Percentiles rank a stretch among this genome's conserved stretches.
Conservation (phyloP, 1,140 invertebrate species). For the Homalodisca vitripennis region DNA sequence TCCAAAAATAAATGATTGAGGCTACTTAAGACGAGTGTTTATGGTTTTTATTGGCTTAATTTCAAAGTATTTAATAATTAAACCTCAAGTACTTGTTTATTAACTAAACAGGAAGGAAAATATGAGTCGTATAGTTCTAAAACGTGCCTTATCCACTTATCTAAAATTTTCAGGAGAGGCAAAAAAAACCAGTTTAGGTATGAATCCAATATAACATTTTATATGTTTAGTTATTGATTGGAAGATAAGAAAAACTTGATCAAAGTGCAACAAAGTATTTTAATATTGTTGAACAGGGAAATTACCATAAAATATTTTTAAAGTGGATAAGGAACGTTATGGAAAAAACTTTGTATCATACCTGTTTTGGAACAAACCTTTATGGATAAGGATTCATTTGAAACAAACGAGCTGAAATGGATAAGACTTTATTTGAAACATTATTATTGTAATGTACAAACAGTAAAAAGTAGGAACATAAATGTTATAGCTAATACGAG, state of each 20-base stretch:
- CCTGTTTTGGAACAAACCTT: neutral
- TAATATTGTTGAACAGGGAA: neutral
- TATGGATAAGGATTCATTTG: neutral
- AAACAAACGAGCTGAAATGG: neutral
- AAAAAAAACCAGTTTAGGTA: neutral
- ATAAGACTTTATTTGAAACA: neutral
- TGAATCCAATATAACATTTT: neutral
- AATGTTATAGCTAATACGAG: neutral
- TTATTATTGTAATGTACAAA: neutral
- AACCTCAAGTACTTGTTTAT: too few species aligned
- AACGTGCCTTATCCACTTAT: neutral
- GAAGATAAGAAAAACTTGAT: neutral
- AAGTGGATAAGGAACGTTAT: constrained; percentile 4
- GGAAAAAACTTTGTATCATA: neutral
- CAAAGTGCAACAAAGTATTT: neutral
- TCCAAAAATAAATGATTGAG: too few species aligned
- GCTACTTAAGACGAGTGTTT: too few species aligned
- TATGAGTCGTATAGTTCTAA: constrained; percentile 3
- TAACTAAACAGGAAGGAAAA: too few species aligned
- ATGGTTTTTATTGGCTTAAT: too few species aligned
- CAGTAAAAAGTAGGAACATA: neutral
- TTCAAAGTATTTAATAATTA: too few species aligned
- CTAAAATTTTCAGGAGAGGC: neutral
- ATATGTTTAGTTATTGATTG: constrained; percentile 5
- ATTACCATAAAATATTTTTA: neutral